Evolutionary conservation across 2,888 invertebrate species (phyloP).

Genomic region (Drosophila falleni): DNA sequence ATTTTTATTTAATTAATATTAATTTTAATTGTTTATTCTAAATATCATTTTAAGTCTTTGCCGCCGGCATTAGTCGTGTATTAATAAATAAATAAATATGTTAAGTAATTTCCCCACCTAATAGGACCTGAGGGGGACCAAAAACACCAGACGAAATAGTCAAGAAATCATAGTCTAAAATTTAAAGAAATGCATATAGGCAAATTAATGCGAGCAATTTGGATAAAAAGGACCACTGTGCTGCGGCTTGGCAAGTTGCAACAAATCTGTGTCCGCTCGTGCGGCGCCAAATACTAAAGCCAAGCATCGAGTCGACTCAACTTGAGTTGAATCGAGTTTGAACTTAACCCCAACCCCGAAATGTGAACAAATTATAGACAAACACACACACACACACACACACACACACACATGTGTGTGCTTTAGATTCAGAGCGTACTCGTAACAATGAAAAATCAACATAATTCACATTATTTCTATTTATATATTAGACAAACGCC

Average conservation of each 20-base stretch:
- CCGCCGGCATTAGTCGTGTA: too few species aligned
- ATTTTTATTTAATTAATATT: too few species aligned
- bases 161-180: too few species aligned
- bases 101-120: too few species aligned
- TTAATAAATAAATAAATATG: too few species aligned
- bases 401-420: conserved; percentile 3
- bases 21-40: too few species aligned
- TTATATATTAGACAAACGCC: conserved; percentile 4
- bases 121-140: too few species aligned
- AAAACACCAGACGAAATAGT: too few species aligned
- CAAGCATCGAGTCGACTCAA: conserved; percentile 16
- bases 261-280: conserved; percentile 42
- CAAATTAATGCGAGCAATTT: background rate
- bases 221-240: background rate
- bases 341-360: conserved; percentile 63
- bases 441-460: conserved; percentile 26
- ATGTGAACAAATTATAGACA: conserved; percentile 16
- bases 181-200: too few species aligned
- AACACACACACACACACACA: background rate
- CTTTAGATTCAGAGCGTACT: background rate
- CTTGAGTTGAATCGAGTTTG: conserved; percentile 23
- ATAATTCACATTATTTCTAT: conserved; percentile 20
- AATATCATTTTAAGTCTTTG: too few species aligned
- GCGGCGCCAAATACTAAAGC: conserved; percentile 53
- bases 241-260: conserved; percentile 16